Evolutionary conservation across 2,797 vertebrate genomes (phyloP).

Genomic region (Cottoperca gobio): DNA sequence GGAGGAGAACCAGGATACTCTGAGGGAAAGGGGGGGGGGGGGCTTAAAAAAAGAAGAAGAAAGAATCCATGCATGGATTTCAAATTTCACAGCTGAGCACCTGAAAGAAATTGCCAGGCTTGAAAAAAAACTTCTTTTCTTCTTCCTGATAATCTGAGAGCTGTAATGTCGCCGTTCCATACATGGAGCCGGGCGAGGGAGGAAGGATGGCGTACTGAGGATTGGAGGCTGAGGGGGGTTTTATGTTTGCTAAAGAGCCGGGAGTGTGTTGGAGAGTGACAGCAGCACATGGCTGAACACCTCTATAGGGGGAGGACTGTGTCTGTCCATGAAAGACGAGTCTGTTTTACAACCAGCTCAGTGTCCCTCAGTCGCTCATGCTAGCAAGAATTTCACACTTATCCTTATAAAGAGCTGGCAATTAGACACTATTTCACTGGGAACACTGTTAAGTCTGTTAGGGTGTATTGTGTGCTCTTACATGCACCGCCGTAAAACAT

Average conservation of each 20-base stretch:
- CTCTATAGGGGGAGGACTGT: slow-evolving; percentile 58
- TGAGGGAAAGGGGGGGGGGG: slow-evolving; percentile 10
- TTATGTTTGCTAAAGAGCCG: slow-evolving; percentile 74
- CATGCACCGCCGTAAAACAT: slow-evolving; percentile 51
- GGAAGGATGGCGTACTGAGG: slow-evolving; percentile 41
- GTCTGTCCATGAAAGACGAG: slow-evolving; percentile 71
- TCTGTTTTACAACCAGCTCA: slow-evolving; percentile 72
- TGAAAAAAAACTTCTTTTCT: slow-evolving; percentile 76
- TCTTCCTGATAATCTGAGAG: slow-evolving; percentile 76
- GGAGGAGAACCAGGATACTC: slow-evolving; percentile 35
- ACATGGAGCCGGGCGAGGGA: slow-evolving; percentile 47
- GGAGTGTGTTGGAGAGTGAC: slow-evolving; percentile 72
- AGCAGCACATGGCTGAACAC: slow-evolving; percentile 73
- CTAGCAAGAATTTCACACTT: slow-evolving; percentile 70
- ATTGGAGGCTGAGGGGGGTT: slow-evolving; percentile 51
- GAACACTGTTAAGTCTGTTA: slow-evolving; percentile 54
- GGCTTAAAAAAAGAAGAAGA: slow-evolving; percentile 68
- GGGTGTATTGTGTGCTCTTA: slow-evolving; percentile 51
- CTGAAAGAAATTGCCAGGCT: slow-evolving; percentile 82
- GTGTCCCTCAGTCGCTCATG: slow-evolving; percentile 71
- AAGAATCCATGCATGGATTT: slow-evolving; percentile 86
- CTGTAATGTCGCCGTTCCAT: slow-evolving; percentile 69
- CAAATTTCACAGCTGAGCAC: slow-evolving; percentile 89
- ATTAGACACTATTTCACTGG: slow-evolving; percentile 70
- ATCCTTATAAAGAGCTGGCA: slow-evolving; percentile 61